Evolutionary conservation across 2,113 vertebrate genomes (phyloP), one percentile per base, ranked within the genome.

Genomic region (Centropristis striata): DNA sequence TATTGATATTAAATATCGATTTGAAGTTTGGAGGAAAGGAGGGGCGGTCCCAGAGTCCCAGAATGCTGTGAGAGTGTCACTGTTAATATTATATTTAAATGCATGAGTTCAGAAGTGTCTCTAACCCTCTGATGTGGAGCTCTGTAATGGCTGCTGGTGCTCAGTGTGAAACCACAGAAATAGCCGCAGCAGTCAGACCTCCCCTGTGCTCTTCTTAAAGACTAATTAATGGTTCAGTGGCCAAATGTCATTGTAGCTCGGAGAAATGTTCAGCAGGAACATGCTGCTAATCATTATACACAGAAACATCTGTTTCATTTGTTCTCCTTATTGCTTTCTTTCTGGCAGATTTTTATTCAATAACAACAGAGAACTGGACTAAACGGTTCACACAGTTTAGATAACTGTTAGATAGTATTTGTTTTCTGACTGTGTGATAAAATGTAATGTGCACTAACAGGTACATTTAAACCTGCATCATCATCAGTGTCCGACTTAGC

Each of bases 1-100:
- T 64, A 70, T 59, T 80, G 77, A 80, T 71, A 71, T 78, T 1
- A 57, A 21, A 39, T 28, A 75, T 75, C 1, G 71, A 81, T 75
- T 81, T 41, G 49, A 57, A 55, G 41, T n/a, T 49, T 4, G 27
- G 16, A 63, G 32, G 21, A 41, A 18, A 15, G 21, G n/a, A 23
- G 6, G 5, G 12, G 6, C 14, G 32, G 18, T 3, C 15, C 14
- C n/a, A n/a, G n/a, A n/a, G n/a, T n/a, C n/a, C n/a, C n/a, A n/a
- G n/a, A n/a, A n/a, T n/a, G n/a, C n/a, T n/a, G n/a, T n/a, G n/a
- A n/a, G n/a, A n/a, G n/a, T n/a, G n/a, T n/a, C n/a, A n/a, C n/a
- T n/a, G n/a, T 36, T 11, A 44, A 4, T 12, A 3, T 54, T 18
- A 27, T 16, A 53, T 27, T n/a, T 21, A 21, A 50, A 32, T 23